Evolutionary conservation across 1,140 invertebrate genomes (phyloP).

Genomic region (Amphibalanus amphitrite): DNA sequence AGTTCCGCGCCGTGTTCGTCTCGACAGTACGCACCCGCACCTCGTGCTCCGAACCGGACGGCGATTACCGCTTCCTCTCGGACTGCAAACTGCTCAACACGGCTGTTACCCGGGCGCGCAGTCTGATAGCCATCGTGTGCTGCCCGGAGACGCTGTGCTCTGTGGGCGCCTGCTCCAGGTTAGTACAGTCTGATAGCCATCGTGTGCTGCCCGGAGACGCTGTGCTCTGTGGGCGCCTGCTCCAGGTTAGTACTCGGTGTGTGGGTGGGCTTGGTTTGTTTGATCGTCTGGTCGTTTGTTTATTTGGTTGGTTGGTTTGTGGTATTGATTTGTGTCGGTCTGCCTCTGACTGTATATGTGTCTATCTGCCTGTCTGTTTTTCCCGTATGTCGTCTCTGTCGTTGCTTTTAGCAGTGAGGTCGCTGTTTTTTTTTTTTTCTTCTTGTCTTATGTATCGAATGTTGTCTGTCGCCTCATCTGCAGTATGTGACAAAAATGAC

Average conservation of each 20-base stretch:
- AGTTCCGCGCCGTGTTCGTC: constrained; percentile 67
- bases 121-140: constrained; percentile 69
- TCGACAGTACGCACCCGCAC: constrained; percentile 62
- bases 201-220: not conserved
- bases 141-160: constrained; percentile 71
- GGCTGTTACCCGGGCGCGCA: constrained; percentile 68
- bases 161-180: constrained; percentile 53
- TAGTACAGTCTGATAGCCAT: constrained; percentile 9
- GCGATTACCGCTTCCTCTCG: constrained; percentile 58
- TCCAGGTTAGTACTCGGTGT: not conserved
- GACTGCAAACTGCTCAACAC: constrained; percentile 71
- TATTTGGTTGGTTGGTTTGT: too few relatives aligned
- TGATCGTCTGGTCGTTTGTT: too few relatives aligned
- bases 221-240: not conserved
- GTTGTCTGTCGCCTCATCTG: too few relatives aligned
- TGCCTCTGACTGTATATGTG: too few relatives aligned
- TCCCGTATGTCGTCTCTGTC: too few relatives aligned
- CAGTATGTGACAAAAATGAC: too few relatives aligned
- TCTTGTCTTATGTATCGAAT: too few relatives aligned
- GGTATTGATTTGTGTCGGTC: too few relatives aligned
- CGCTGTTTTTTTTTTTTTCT: too few relatives aligned
- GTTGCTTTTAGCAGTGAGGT: too few relatives aligned
- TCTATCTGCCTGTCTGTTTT: too few relatives aligned
- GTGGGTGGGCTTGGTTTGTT: too few relatives aligned
- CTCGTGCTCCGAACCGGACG: constrained; percentile 37